Evolutionary conservation across 2,797 vertebrate species (phyloP), one percentile per base, ranked within the genome.

Genomic region (Anguilla anguilla): DNA sequence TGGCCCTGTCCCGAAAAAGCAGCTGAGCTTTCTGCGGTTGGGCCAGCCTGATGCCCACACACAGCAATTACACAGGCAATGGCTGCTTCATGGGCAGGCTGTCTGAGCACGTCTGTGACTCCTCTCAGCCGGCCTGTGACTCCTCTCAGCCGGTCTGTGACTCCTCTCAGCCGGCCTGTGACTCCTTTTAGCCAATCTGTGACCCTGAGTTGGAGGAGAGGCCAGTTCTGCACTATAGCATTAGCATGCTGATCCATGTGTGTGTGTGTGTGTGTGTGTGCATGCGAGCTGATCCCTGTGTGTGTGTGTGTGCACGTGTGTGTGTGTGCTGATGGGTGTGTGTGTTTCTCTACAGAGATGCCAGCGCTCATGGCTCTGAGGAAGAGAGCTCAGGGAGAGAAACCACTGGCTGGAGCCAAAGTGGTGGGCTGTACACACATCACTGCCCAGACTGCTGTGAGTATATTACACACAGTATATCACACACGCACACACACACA

Each of bases 351-450:
- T 91, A 15, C 95, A 99, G 98, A 99, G 93, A 99, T 99, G 98
- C 98, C 98, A 0, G 98, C 98, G 0, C 96, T 99, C 92, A 99
- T 99, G 98, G 98, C 98, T 88, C 91, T 99, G 92, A 97, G 98
- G 94, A 99, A 99, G 95, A 96, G 98, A 94, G 98, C 98, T 69
- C 98, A 99, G 95, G 98, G 98, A 89, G 98, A 99, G 95, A 99
- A 99, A 86, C 98, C 98, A 0, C 93, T 99, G 88, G 97, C 98
- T 0, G 98, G 98, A 90, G 98, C 98, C 93, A 99, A 99, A 94
- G 98, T 99, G 88, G 98, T 99, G 94, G 98, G 98, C 89, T 99
- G 98, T 92, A 99, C 98, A 0, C 98, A 99, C 94, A 99, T 99
- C 90, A 99, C 98, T 0, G 98, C 98, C 0, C 98, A 99, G 95